phyloP scores from a whole-genome alignment of 1,140 invertebrate species.

The Battus philenor region DNA sequence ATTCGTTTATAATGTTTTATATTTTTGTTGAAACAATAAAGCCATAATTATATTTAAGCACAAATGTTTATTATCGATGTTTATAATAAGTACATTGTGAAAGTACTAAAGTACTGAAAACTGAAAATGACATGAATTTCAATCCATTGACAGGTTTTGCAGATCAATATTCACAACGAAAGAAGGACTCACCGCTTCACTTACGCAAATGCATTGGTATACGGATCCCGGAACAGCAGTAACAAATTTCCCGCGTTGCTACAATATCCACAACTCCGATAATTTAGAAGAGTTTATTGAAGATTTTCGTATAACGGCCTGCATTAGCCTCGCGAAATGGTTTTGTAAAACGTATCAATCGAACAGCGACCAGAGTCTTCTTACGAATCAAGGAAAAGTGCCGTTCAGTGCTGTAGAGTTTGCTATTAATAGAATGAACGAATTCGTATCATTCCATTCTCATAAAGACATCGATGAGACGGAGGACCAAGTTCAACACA shows the following conservation, averaged over 20 bases:
- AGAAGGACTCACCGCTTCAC: conserved; percentile 88
- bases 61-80: too few relatives aligned
- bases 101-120: too few relatives aligned
- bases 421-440: conserved; percentile 85
- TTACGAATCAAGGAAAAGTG: conserved; percentile 79
- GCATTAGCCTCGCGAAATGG: conserved; percentile 88
- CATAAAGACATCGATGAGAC: conserved; percentile 92
- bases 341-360: conserved; percentile 78
- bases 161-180: conserved; percentile 93
- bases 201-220: conserved; percentile 93
- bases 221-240: conserved; percentile 87
- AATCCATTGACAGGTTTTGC: conserved; percentile 81
- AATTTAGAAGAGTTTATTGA: conserved; percentile 92
- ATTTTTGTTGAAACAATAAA: too few relatives aligned
- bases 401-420: conserved; percentile 86
- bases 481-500: conserved; percentile 74
- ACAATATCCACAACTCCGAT: conserved; percentile 89
- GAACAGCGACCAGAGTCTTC: conserved; percentile 76
- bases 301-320: conserved; percentile 92
- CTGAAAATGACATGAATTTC: too few relatives aligned
- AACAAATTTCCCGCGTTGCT: conserved; percentile 91
- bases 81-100: too few relatives aligned
- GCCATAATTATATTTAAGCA: too few relatives aligned
- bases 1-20: too few relatives aligned
- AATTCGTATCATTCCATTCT: conserved; percentile 84